Percentiles rank a stretch among this genome's conserved stretches.
Conservation (phyloP, 2,888 invertebrate genomes). For the Drosophila algonquin region DNA sequence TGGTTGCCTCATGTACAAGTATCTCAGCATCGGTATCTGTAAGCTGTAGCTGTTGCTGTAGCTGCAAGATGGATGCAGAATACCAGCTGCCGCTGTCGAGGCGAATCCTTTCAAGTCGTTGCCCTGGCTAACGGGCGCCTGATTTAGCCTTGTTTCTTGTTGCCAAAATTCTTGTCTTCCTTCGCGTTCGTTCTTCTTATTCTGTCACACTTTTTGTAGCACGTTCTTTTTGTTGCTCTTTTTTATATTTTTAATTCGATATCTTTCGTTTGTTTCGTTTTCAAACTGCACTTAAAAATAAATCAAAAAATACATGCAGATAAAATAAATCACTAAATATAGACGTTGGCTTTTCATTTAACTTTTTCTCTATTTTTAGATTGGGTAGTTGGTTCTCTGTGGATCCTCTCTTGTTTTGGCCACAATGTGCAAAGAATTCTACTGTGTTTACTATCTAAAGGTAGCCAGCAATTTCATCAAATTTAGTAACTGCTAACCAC, state of each 20-base stretch:
- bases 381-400: neutral
- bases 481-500: neutral
- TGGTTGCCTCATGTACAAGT: conserved; percentile 59
- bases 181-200: conserved; percentile 15
- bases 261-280: conserved; percentile 35
- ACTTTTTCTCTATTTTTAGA: conserved; percentile 1
- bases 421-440: neutral
- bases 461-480: neutral
- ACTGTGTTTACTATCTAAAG: neutral
- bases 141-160: conserved; percentile 16
- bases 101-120: conserved; percentile 65
- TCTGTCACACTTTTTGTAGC: conserved; percentile 31
- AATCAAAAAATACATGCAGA: too few relatives aligned
- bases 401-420: neutral
- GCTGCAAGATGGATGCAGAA: conserved; percentile 34
- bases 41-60: conserved; percentile 10
- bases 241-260: conserved; percentile 6
- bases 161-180: conserved; percentile 7
- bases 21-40: conserved; percentile 26
- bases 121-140: conserved; percentile 11
- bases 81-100: conserved; percentile 53
- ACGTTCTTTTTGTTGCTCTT: conserved; percentile 26
- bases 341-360: conserved; percentile 13
- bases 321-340: conserved; percentile 13
- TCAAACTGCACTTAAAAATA: conserved; percentile 14